Percentiles rank a stretch among this genome's conserved stretches.
Conservation (phyloP, 2,113 vertebrate genomes). For the Clinocottus analis region DNA sequence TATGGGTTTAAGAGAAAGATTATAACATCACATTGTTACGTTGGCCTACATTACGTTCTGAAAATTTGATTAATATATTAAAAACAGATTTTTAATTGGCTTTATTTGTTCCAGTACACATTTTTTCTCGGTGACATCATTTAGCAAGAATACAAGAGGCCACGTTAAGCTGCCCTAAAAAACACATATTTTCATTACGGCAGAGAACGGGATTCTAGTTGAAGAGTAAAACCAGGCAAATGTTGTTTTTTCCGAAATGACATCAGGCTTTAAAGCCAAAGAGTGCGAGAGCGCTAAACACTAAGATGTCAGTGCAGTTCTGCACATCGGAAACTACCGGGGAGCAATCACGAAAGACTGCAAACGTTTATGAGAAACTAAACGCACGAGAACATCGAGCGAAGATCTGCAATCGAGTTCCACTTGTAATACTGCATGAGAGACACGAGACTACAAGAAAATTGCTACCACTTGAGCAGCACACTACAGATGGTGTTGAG, state of each 20-base stretch:
- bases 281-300: conserved; percentile 48
- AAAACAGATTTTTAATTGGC: conserved; percentile 1
- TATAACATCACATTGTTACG: conserved; percentile 47
- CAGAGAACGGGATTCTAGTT: conserved; percentile 22
- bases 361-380: conserved; percentile 83
- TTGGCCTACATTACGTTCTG: conserved; percentile 19
- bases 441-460: conserved; percentile 65
- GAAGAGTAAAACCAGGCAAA: conserved; percentile 14
- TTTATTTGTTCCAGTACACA: not conserved
- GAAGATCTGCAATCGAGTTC: conserved; percentile 79
- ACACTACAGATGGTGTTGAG: conserved; percentile 71
- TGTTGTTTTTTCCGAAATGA: conserved; percentile 51
- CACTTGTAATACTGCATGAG: conserved; percentile 66
- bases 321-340: conserved; percentile 73
- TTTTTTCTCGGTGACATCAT: not conserved
- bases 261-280: conserved; percentile 56
- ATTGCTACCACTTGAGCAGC: conserved; percentile 75
- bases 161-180: conserved; percentile 6
- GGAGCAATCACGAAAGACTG: conserved; percentile 81
- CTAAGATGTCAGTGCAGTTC: conserved; percentile 52
- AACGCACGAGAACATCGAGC: conserved; percentile 80
- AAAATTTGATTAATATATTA: conserved; percentile 33
- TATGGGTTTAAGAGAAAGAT: conserved; percentile 53
- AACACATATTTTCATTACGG: conserved; percentile 11
- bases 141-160: not conserved